These are phyloP conservation scores for Macrobrachium nipponense DNA, from an alignment of 1,140 invertebrate species.

Conservation along the genomic window DNA sequence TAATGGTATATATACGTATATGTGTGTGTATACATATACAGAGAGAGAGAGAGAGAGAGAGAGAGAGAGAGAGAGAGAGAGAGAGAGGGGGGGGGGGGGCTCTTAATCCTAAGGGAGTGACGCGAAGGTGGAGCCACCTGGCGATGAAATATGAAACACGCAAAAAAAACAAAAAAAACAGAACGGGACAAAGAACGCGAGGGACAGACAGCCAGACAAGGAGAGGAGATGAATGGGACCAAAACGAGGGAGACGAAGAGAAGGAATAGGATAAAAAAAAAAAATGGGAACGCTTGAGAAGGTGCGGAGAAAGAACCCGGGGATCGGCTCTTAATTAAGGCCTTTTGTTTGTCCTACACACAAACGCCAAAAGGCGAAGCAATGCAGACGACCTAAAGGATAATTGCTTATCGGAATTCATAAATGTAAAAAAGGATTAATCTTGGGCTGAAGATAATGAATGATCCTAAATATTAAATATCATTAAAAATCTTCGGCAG, in stretches of 20 bases:
- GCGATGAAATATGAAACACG: neutral
- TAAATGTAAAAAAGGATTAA: too few relatives aligned
- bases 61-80: too few relatives aligned
- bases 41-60: too few relatives aligned
- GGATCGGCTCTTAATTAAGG: neutral
- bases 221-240: neutral
- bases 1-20: too few relatives aligned
- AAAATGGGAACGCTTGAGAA: neutral
- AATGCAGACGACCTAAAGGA: neutral
- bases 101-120: neutral
- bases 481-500: too few relatives aligned
- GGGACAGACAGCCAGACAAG: neutral
- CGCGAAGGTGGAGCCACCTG: neutral
- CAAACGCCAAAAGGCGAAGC: neutral
- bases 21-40: too few relatives aligned
- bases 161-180: neutral
- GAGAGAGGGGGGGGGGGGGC: neutral
- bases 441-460: too few relatives aligned
- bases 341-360: neutral
- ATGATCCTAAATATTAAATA: too few relatives aligned
- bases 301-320: neutral
- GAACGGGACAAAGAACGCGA: neutral
- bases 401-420: too few relatives aligned
- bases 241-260: slow-evolving; percentile 7
- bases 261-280: neutral